A percentile compares a stretch with the other conserved stretches of the same genome.
These are phyloP conservation scores for Scaptodrosophila latifasciaeformis DNA, from an alignment of 2,888 invertebrate species.

Conservation along the genomic window DNA sequence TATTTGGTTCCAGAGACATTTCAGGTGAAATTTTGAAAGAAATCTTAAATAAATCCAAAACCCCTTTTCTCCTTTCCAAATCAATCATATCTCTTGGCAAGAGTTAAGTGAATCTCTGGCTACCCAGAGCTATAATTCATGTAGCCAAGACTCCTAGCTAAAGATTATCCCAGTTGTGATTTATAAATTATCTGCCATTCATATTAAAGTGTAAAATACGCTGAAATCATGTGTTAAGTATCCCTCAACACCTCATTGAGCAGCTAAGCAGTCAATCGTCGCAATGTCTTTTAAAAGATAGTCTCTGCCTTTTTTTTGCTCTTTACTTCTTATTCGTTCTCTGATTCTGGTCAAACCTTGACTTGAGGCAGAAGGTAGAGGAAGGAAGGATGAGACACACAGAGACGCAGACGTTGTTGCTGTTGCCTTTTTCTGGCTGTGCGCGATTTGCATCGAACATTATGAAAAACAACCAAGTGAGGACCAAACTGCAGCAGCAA, in stretches of 20 bases:
- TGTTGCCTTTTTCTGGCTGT: no score
- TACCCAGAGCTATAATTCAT: background rate
- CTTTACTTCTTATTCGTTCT: no score
- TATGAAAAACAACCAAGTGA: slow-evolving; percentile 9
- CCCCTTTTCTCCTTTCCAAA: no score
- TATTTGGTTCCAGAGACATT: no score
- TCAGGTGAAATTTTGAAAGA: no score
- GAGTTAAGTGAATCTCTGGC: no score
- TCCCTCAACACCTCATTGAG: slow-evolving; percentile 49
- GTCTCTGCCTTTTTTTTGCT: background rate
- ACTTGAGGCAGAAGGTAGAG: background rate
- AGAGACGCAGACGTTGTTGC: no score
- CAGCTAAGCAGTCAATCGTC: slow-evolving; percentile 3
- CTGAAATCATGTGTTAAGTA: slow-evolving; percentile 53
- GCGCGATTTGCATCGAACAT: slow-evolving; percentile 31
- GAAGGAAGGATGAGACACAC: background rate
- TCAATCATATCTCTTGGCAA: no score
- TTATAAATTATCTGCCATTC: slow-evolving; percentile 14
- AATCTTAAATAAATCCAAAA: no score
- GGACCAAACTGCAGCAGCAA: slow-evolving; percentile 13
- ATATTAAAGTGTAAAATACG: slow-evolving; percentile 27
- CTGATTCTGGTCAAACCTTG: background rate
- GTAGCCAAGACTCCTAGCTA: background rate
- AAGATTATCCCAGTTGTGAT: background rate
- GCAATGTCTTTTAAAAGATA: background rate